These are phyloP conservation scores for Aegithalos caudatus DNA, from an alignment of 2,113 vertebrate genomes.

Conservation along the genomic window DNA sequence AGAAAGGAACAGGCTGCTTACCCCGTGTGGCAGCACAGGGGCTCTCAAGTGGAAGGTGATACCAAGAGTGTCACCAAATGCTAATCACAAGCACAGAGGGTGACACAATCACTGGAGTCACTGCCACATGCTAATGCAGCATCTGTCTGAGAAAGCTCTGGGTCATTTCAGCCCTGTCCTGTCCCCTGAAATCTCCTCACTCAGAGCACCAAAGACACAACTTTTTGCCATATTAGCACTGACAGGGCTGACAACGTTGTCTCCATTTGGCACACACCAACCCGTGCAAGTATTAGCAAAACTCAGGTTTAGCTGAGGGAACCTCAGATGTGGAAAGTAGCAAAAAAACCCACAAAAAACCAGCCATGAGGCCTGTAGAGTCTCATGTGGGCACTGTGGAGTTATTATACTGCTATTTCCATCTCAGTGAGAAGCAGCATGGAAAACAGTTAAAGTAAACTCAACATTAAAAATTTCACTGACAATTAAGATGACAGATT, in stretches of 20 bases:
- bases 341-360: not conserved
- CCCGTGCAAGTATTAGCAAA: not conserved
- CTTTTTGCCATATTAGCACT: not conserved
- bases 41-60: not conserved
- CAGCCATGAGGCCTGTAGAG: not conserved
- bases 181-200: not conserved
- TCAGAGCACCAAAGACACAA: not conserved
- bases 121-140: not conserved
- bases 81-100: not conserved
- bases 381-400: not conserved
- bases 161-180: not conserved
- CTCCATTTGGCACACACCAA: not conserved
- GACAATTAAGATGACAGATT: conserved; percentile 63
- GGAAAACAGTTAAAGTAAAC: conserved; percentile 45
- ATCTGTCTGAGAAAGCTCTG: not conserved
- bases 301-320: not conserved
- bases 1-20: not conserved
- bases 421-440: not conserved
- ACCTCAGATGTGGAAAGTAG: not conserved
- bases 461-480: conserved; percentile 48
- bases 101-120: not conserved
- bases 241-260: not conserved
- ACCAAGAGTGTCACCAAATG: not conserved
- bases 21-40: accelerated
- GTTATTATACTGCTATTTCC: not conserved